Evolutionary conservation across 2,797 vertebrate species (phyloP), one percentile per base, ranked within the genome.

Genomic region (Melanotaenia parkinsoni): DNA sequence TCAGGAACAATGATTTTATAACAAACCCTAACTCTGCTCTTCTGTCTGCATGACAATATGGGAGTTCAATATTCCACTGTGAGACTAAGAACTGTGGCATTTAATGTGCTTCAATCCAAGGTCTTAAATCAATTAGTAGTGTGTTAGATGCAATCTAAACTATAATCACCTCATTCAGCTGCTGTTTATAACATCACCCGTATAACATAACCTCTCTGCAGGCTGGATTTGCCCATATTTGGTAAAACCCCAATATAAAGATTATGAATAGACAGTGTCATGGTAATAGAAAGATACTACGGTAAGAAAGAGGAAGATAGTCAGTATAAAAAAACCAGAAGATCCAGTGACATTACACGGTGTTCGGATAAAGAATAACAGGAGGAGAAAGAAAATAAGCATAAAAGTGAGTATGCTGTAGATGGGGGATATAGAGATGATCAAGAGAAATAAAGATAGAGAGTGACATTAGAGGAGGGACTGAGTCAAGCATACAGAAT

Each of bases 371-470:
- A 72, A 59, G 62, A 80, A 76, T 1, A 69, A 62, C 43, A 32
- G 72, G 53, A 62, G 65, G 63, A 56, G 69, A 8, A 38, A 45
- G 18, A 75, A 70, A 84, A 76, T 13, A 53, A 72, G 62, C n/a
- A 32, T 66, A 67, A 68, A 68, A 70, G 58, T 11, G 2, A 63
- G 51, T 58, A 59, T 79, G 74, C 40, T 10, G 58, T 20, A 71
- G 76, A 85, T 64, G 24, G 64, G 51, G 76, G 79, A 74, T 63
- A 64, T 16, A 13, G 3, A 75, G 62, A 58, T 73, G 81, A 83
- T 91, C 79, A 82, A 87, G 76, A 88, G 58, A 35, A 73, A 72
- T 76, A 54, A 82, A 76, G 67, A 86, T 72, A 32, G 71, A 78
- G 38, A 38, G 43, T 12, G 79, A 85, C 77, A 87, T 76, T 50